Percentiles rank a stretch among this genome's conserved stretches.
phyloP scores from a whole-genome alignment of 2,888 invertebrate genomes.

The Coelinius sp. region DNA sequence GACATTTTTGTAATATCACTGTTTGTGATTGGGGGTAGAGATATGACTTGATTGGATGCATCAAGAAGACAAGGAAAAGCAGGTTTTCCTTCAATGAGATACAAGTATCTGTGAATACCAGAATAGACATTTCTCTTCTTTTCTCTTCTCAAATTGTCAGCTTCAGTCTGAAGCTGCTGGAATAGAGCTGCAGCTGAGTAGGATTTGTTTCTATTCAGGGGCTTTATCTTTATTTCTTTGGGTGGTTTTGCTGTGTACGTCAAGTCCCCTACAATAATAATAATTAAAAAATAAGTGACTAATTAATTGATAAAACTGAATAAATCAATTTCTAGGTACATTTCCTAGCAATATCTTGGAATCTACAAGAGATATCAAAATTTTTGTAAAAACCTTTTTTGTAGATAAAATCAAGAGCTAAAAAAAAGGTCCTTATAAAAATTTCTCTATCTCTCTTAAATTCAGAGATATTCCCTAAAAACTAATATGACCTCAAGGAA shows the following conservation, averaged over 20 bases:
- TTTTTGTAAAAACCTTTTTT: no score
- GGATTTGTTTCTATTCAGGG: constrained; percentile 76
- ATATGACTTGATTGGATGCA: constrained; percentile 78
- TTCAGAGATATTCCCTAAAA: no score
- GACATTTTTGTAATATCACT: constrained; percentile 87
- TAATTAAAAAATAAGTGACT: no score
- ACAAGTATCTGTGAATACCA: constrained; percentile 87
- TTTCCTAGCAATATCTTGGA: no score
- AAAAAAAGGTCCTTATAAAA: no score
- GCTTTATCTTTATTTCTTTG: constrained; percentile 77
- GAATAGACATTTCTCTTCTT: constrained; percentile 87
- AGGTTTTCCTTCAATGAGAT: constrained; percentile 82
- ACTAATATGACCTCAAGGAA: no score
- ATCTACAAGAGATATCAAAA: no score
- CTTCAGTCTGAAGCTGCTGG: constrained; percentile 80
- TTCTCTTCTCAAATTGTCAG: constrained; percentile 84
- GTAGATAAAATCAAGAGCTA: no score
- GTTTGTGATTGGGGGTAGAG: constrained; percentile 90
- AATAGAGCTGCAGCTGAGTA: constrained; percentile 80
- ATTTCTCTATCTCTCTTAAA: no score
- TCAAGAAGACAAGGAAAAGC: constrained; percentile 82
- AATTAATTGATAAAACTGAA: no score
- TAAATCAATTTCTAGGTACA: no score
- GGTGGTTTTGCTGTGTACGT: constrained; percentile 81
- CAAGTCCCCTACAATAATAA: constrained; percentile 72